Conservation (phyloP, 2,797 vertebrate species). For the Lepus townsendii region DNA sequence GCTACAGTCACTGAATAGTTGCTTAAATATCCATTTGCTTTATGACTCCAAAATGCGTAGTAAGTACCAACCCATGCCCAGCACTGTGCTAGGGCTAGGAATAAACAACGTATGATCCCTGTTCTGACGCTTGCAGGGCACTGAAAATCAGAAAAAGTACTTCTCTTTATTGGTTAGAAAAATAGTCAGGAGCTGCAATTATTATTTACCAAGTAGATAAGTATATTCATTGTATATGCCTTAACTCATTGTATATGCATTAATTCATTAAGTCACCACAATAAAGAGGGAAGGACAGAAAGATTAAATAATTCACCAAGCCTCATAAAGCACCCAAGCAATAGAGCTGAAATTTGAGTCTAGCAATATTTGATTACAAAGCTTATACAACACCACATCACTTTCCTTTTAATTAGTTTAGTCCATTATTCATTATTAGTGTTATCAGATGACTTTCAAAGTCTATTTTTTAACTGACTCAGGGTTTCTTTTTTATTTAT, state of each 20-base stretch:
- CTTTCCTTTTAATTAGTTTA: constrained; percentile 28
- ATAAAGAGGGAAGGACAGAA: neutral
- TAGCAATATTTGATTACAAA: constrained; percentile 41
- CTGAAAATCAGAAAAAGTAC: constrained; percentile 45
- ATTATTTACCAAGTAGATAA: constrained; percentile 53
- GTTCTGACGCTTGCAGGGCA: neutral
- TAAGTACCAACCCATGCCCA: constrained; percentile 19
- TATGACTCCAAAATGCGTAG: constrained; percentile 60
- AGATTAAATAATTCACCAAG: neutral
- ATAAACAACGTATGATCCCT: constrained; percentile 45
- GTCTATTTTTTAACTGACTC: neutral
- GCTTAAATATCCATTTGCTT: constrained; percentile 53
- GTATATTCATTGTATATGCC: too few relatives aligned
- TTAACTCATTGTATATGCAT: neutral
- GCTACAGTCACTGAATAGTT: constrained; percentile 31
- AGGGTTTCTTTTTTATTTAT: too few relatives aligned
- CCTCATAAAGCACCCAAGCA: neutral
- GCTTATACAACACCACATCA: neutral
- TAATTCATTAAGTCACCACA: constrained; percentile 17
- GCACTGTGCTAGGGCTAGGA: constrained; percentile 19
- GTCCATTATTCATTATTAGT: constrained; percentile 18
- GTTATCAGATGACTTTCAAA: constrained; percentile 23
- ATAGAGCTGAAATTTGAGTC: constrained; percentile 26
- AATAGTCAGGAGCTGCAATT: constrained; percentile 4
- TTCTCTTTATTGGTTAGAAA: neutral